These are phyloP conservation scores for Pterois miles DNA, from an alignment of 2,797 vertebrate genomes.

Conservation along the genomic window DNA sequence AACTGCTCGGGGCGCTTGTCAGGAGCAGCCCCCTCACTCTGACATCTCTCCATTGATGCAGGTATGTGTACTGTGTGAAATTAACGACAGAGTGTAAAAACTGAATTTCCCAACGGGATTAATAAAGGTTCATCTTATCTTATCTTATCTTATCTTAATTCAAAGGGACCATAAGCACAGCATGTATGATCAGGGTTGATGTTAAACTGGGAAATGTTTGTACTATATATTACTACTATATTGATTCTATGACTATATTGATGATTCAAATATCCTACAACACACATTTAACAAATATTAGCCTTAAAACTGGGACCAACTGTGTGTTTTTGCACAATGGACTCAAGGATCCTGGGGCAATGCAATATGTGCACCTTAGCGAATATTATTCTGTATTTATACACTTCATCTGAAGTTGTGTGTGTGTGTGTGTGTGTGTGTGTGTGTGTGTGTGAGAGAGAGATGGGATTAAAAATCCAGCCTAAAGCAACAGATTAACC, in stretches of 20 bases:
- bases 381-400: neutral
- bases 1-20: too few relatives aligned
- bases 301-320: neutral
- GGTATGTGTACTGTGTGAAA: too few relatives aligned
- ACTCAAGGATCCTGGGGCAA: neutral
- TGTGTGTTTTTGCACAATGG: neutral
- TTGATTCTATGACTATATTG: too few relatives aligned
- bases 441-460: neutral
- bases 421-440: neutral
- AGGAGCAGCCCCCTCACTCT: too few relatives aligned
- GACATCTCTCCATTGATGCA: too few relatives aligned
- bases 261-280: neutral
- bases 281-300: neutral
- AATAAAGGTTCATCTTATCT: too few relatives aligned
- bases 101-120: too few relatives aligned
- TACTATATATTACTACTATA: too few relatives aligned
- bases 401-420: neutral
- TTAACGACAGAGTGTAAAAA: too few relatives aligned
- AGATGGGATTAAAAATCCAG: slow-evolving; percentile 21
- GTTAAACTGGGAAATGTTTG: neutral
- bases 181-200: neutral
- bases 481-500: slow-evolving; percentile 1
- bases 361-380: neutral
- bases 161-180: too few relatives aligned
- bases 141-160: too few relatives aligned